These are phyloP conservation scores for Batillaria attramentaria DNA, from an alignment of 1,140 invertebrate genomes.

Conservation along the genomic window DNA sequence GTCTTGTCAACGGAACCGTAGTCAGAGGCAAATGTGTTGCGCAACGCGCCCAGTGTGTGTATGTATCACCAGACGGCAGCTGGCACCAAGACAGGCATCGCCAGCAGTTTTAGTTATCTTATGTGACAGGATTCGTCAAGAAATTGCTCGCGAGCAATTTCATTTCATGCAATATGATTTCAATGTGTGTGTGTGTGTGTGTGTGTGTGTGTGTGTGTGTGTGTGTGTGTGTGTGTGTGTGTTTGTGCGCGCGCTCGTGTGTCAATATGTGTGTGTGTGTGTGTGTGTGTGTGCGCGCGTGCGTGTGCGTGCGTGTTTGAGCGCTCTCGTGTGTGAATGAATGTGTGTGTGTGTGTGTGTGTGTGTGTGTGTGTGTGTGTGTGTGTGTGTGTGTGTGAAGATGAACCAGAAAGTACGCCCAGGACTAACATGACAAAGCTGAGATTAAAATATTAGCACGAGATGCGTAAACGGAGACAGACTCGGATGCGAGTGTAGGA, in stretches of 20 bases:
- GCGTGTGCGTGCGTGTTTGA: background rate
- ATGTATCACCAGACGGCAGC: too few relatives aligned
- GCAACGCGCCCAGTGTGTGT: conserved; percentile 10
- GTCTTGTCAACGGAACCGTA: conserved; percentile 8
- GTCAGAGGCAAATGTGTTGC: conserved; percentile 14
- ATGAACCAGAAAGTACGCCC: too few relatives aligned
- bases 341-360: background rate
- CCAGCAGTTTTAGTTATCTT: too few relatives aligned
- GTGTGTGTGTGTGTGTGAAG: background rate
- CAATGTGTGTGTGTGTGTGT: background rate
- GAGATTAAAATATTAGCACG: too few relatives aligned
- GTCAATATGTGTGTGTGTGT: background rate
- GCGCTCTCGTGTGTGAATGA: background rate
- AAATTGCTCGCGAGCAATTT: too few relatives aligned
- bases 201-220: conserved; percentile 10
- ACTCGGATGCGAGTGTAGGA: too few relatives aligned
- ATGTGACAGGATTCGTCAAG: too few relatives aligned
- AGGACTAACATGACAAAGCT: too few relatives aligned
- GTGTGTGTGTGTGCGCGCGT: background rate
- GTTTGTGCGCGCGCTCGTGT: background rate
- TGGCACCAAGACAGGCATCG: too few relatives aligned
- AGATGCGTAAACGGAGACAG: too few relatives aligned
- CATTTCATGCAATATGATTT: too few relatives aligned
- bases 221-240: conserved; percentile 21
- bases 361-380: background rate